Base-by-base conservation (phyloP, 2,888 invertebrate species). In the Hanleya hanleyi region DNA sequence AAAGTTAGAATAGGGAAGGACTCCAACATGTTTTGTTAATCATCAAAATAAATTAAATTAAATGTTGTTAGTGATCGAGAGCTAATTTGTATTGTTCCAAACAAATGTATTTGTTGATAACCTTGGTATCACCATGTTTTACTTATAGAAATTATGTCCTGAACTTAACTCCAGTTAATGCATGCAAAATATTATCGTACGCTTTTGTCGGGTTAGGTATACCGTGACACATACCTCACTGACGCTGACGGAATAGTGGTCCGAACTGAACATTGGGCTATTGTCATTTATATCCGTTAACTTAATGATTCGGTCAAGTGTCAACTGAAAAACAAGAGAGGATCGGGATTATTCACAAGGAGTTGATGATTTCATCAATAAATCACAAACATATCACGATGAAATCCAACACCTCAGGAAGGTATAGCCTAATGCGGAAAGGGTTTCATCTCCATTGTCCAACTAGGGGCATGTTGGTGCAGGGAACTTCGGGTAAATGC, bases 231-330 rank as follows among this genome's bases (percentile, higher is more conserved):
- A 29, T 57, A 57, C 57, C 57, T 57, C 57, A 57, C 57, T 57
- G 26, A 57, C 57, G 57, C 29, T 57, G 9, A 26, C 57, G 22
- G 1, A 2, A 26, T 57, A 57, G 2, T 18, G 26, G 26, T 26
- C 26, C 15, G 57, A 18, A 1, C 26, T 7, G 32, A 57, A 57
- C 7, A 57, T 32, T 2, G 57, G 57, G 1, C 26, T 18, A 26
- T 57, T 57, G 57, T 57, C 57, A 26, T 57, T 57, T 15, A 57
- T 57, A 57, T 57, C 57, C 57, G 15, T 22, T 22, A 57, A 29
- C 4, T 29, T 12, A 26, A 57, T 57, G 12, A 18, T 57, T 47
- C 22, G 47, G 3, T 4, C 7, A 18, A 47, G 22, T 2, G 18
- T 4, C 1, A 7, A 4, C 7, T 47, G 22, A 47, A 47, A 47